These are phyloP conservation scores for Crotalus viridis DNA, from an alignment of 2,113 vertebrate genomes.

Conservation along the genomic window DNA sequence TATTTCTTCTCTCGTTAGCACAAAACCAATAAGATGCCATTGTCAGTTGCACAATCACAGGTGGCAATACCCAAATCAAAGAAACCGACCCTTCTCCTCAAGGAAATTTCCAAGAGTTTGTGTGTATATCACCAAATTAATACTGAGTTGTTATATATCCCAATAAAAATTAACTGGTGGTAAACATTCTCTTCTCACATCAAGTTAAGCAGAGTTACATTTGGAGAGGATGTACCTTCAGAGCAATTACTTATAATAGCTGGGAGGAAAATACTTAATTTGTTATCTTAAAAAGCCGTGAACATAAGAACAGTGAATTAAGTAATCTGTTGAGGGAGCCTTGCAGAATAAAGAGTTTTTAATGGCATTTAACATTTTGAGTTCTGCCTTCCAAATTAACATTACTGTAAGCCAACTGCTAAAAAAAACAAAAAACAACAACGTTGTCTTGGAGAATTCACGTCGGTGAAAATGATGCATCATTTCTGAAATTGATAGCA, in stretches of 20 bases:
- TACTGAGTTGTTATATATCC: background rate
- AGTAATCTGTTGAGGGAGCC: background rate
- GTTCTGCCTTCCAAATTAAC: background rate
- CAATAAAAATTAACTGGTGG: background rate
- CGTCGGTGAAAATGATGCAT: background rate
- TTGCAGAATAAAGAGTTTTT: background rate
- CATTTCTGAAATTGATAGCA: background rate
- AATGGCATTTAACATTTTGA: background rate
- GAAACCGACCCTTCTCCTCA: background rate
- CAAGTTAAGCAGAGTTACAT: background rate
- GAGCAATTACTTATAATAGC: background rate
- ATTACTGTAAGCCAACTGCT: background rate
- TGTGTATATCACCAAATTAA: background rate
- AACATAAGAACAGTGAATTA: constrained; percentile 1
- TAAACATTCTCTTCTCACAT: background rate
- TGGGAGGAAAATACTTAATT: background rate
- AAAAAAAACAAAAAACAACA: background rate
- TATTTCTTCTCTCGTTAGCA: background rate
- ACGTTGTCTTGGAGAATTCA: background rate
- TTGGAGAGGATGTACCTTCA: background rate
- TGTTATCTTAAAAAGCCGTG: background rate
- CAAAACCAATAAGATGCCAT: background rate
- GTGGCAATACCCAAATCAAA: background rate
- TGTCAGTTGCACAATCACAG: background rate
- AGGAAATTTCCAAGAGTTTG: background rate